These are phyloP conservation scores for Parasteatoda lunata DNA, from an alignment of 2,888 invertebrate genomes.

Conservation along the genomic window DNA sequence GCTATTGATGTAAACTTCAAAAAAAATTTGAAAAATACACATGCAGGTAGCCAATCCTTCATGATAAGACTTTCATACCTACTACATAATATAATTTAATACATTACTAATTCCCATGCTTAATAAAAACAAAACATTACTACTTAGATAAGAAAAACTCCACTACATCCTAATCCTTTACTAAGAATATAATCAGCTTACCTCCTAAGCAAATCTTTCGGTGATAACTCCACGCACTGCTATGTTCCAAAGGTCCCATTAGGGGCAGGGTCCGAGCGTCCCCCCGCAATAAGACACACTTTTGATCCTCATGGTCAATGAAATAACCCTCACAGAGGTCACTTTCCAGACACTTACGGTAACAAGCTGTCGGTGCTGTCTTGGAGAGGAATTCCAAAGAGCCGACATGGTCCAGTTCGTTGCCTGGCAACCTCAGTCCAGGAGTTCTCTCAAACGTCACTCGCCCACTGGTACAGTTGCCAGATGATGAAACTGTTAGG, in stretches of 20 bases:
- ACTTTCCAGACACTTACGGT: conserved; percentile 49
- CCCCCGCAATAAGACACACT: conserved; percentile 48
- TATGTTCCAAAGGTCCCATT: conserved; percentile 28
- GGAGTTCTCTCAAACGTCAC: conserved; percentile 63
- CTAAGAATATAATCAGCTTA: conserved; percentile 27
- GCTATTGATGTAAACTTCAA: too few relatives aligned
- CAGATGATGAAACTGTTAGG: conserved; percentile 32
- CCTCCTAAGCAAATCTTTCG: conserved; percentile 64
- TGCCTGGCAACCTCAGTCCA: conserved; percentile 41
- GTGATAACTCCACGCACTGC: conserved; percentile 62
- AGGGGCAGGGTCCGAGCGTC: conserved; percentile 13
- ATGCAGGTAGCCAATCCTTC: too few relatives aligned
- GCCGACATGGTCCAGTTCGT: conserved; percentile 31
- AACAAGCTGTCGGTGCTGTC: conserved; percentile 58
- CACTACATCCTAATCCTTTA: too few relatives aligned
- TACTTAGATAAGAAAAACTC: too few relatives aligned
- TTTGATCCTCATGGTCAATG: conserved; percentile 60
- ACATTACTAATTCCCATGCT: too few relatives aligned
- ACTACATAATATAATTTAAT: too few relatives aligned
- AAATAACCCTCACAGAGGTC: conserved; percentile 59
- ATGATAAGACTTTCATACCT: too few relatives aligned
- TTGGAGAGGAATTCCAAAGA: conserved; percentile 49
- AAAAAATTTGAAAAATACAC: too few relatives aligned
- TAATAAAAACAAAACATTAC: too few relatives aligned
- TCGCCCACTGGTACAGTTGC: conserved; percentile 52